Percentiles rank a stretch among this genome's conserved stretches.
phyloP scores from a whole-genome alignment of 2,888 invertebrate species.

The Monopis laevigella region DNA sequence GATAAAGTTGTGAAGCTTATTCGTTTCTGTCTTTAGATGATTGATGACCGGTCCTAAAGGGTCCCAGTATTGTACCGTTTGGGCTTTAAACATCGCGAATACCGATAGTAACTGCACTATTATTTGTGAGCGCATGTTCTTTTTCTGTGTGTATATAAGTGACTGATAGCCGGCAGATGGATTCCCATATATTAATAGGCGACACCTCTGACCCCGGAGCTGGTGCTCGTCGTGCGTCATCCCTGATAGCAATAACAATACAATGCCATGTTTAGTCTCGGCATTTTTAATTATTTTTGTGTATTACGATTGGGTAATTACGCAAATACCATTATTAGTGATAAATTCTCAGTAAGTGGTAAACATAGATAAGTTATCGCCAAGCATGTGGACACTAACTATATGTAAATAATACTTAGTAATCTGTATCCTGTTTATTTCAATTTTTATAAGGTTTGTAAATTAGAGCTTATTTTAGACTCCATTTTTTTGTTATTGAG shows the following conservation, averaged over 20 bases:
- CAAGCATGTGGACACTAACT: too few relatives aligned
- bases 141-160: not conserved
- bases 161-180: slow-evolving; percentile 6
- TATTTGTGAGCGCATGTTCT: not conserved
- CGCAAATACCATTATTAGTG: too few relatives aligned
- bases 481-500: too few relatives aligned
- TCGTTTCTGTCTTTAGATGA: slow-evolving; percentile 5
- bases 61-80: slow-evolving; percentile 5
- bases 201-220: slow-evolving; percentile 9
- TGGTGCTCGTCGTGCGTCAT: slow-evolving; percentile 7
- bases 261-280: not conserved
- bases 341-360: too few relatives aligned
- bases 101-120: slow-evolving; percentile 4
- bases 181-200: slow-evolving; percentile 3
- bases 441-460: too few relatives aligned
- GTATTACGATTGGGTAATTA: too few relatives aligned
- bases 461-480: too few relatives aligned
- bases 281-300: too few relatives aligned
- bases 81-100: not conserved
- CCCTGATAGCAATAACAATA: not conserved
- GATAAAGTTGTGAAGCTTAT: slow-evolving; percentile 18
- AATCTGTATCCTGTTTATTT: too few relatives aligned
- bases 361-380: too few relatives aligned
- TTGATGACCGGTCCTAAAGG: slow-evolving; percentile 4
- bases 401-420: too few relatives aligned